Conservation (phyloP, 2,797 vertebrate genomes). For the Tenualosa ilisha region DNA sequence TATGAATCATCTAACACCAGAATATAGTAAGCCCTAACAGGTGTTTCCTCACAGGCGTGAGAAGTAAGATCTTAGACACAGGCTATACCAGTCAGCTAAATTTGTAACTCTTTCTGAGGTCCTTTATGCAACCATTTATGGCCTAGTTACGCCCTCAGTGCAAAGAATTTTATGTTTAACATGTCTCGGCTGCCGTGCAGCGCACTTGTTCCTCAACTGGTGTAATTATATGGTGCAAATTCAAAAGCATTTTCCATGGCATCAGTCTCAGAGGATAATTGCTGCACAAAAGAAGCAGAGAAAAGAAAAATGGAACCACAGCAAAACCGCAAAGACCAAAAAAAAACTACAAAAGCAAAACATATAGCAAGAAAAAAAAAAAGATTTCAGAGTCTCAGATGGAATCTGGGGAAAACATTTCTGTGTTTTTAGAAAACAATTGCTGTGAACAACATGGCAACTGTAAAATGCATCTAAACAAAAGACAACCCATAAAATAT, state of each 20-base stretch:
- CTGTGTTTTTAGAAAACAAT: not conserved
- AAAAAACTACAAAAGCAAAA: not conserved
- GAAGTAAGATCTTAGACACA: constrained; percentile 34
- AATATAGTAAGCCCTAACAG: not conserved
- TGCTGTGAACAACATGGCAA: not conserved
- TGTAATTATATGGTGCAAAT: constrained; percentile 28
- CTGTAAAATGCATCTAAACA: not conserved
- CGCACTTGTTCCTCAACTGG: not conserved
- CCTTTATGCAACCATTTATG: constrained; percentile 58
- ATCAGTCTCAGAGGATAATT: constrained; percentile 26
- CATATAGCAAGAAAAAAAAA: not conserved
- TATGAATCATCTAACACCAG: not conserved
- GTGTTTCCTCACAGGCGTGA: constrained; percentile 48
- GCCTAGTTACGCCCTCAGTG: not conserved
- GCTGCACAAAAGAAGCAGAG: not conserved
- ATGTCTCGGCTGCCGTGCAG: not conserved
- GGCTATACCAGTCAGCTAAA: constrained; percentile 34
- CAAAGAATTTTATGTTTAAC: not conserved
- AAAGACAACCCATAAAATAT: not conserved
- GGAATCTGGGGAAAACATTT: not conserved
- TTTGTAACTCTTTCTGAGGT: constrained; percentile 48
- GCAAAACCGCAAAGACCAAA: not conserved
- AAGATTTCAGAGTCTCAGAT: not conserved
- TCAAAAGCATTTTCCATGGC: constrained; percentile 29
- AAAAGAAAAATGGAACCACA: constrained; percentile 14